Evolutionary conservation across 2,113 vertebrate genomes (phyloP), one percentile per base, ranked within the genome.

Genomic region (Suncus etruscus): DNA sequence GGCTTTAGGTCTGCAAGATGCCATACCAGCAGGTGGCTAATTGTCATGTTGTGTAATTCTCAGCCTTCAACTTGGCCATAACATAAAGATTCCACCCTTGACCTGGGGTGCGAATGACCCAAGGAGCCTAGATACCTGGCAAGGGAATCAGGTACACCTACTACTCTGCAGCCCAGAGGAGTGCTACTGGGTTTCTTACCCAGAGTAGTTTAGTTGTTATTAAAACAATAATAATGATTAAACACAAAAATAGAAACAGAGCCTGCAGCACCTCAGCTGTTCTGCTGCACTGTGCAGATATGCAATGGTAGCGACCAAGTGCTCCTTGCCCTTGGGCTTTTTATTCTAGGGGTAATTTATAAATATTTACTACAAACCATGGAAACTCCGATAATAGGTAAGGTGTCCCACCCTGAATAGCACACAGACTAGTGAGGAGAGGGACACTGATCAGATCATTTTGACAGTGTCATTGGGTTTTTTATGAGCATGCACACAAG

Each of bases 211-310:
- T 16, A 68, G 16, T 77, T 79, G 74, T 65, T 83, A 86, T 31
- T 76, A 48, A 54, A 72, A 76, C 31, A 65, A 54, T 65, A 88
- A 81, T 63, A 70, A 83, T 66, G 91, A 90, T 77, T 79, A 86
- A 88, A 79, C 81, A 91, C 27, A 58, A 89, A 94, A 94, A 74
- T 66, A 50, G 83, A 89, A 94, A 61, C 75, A 92, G 90, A 89
- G 81, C 78, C 82, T 0, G 3, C 24, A 65, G 83, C 20, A 0
- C 9, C 31, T 20, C 39, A 68, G n/a, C 72, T 47, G 45, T 39
- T 2, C 8, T 7, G 7, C 2, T 4, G 12, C 2, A 0, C 16
- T 25, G 29, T 25, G 25, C 51, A 82, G 77, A 54, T 32, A 48
- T 0, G 32, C 50, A 76, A 2, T 15, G 8, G 5, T 48, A 27